Evolutionary conservation across 2,888 invertebrate species (phyloP).

Genomic region (Tachina fera): DNA sequence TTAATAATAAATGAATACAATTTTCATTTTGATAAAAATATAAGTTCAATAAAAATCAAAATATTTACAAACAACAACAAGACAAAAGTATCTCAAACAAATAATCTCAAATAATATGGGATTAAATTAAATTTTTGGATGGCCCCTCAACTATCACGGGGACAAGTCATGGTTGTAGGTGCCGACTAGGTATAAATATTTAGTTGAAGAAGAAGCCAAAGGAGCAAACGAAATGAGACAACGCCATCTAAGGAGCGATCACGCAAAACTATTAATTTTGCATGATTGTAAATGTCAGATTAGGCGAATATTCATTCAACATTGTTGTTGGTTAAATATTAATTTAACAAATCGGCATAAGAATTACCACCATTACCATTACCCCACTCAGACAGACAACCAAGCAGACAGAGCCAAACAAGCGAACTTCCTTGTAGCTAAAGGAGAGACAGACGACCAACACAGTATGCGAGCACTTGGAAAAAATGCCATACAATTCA

Average conservation of each 20-base stretch:
- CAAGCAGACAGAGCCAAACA: slow-evolving; percentile 24
- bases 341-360: slow-evolving; percentile 73
- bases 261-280: slow-evolving; percentile 73
- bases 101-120: slow-evolving; percentile 53
- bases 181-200: slow-evolving; percentile 8
- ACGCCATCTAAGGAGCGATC: slow-evolving; percentile 69
- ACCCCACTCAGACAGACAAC: slow-evolving; percentile 3
- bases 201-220: slow-evolving; percentile 22
- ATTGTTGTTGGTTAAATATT: slow-evolving; percentile 71
- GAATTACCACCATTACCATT: slow-evolving; percentile 66
- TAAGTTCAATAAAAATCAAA: slow-evolving; percentile 66
- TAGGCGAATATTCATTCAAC: slow-evolving; percentile 71
- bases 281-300: slow-evolving; percentile 71
- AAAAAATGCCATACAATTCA: slow-evolving; percentile 41
- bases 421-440: slow-evolving; percentile 63
- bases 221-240: slow-evolving; percentile 53
- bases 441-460: slow-evolving; percentile 36
- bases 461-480: slow-evolving; percentile 1
- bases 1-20: slow-evolving; percentile 64
- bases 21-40: slow-evolving; percentile 66
- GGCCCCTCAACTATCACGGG: too few relatives aligned
- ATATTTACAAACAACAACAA: slow-evolving; percentile 40
- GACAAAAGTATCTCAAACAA: slow-evolving; percentile 46
- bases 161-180: slow-evolving; percentile 29
- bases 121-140: slow-evolving; percentile 51